A percentile compares a stretch with the other conserved stretches of the same genome.
These are phyloP conservation scores for Acromyrmex heyeri DNA, from an alignment of 1,140 invertebrate species.

Conservation along the genomic window DNA sequence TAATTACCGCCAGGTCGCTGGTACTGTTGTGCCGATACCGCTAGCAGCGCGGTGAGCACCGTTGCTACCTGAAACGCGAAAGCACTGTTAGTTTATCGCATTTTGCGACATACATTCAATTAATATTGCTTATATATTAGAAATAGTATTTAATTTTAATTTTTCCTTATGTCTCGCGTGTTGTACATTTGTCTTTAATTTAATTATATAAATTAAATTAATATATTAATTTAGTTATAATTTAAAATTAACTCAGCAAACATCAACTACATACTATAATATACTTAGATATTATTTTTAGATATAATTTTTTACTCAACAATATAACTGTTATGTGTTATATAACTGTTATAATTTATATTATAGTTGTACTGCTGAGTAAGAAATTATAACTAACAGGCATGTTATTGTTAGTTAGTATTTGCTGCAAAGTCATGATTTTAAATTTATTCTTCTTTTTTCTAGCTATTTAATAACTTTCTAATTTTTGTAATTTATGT, in stretches of 20 bases:
- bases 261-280: too few species aligned
- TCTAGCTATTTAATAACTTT: neutral
- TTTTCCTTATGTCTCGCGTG: neutral
- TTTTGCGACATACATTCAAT: neutral
- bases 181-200: neutral
- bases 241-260: neutral
- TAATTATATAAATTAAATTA: neutral
- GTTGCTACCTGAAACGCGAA: conserved; percentile 83
- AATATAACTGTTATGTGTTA: too few species aligned
- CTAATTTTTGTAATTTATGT: neutral
- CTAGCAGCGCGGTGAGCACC: conserved; percentile 79
- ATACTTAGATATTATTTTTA: too few species aligned
- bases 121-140: neutral
- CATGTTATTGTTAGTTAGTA: too few species aligned
- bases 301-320: too few species aligned
- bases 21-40: conserved; percentile 82
- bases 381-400: too few species aligned
- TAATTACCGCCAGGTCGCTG: conserved; percentile 80
- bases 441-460: neutral
- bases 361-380: too few species aligned
- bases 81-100: conserved; percentile 3
- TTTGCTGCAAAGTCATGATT: neutral
- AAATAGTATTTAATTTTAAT: neutral
- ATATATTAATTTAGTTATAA: neutral
- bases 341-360: too few species aligned